Percentiles rank a stretch among this genome's conserved stretches.
Evolutionary conservation across 2,797 vertebrate species (phyloP).

Genomic region (Acanthurus tractus): DNA sequence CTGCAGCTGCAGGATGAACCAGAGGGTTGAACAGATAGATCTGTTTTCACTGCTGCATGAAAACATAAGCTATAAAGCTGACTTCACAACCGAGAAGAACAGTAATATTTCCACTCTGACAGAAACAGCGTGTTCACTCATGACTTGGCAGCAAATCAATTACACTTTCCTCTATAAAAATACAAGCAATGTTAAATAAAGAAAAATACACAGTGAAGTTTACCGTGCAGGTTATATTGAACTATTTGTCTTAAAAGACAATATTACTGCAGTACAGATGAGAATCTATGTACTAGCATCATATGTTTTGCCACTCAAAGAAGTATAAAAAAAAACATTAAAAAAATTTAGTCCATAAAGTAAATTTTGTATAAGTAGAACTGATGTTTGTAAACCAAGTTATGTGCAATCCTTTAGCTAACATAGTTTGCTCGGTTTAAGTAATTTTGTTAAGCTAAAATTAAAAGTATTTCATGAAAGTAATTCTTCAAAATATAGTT

Average conservation of each 20-base stretch:
- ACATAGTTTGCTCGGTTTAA: no score
- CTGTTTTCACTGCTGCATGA: constrained; percentile 4
- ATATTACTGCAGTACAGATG: neutral
- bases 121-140: neutral
- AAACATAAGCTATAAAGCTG: constrained; percentile 14
- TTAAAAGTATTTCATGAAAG: no score
- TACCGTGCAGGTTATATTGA: neutral
- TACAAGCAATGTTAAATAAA: neutral
- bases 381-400: no score
- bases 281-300: neutral
- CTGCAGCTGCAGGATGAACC: constrained; percentile 12
- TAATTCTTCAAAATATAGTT: no score
- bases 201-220: neutral
- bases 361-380: no score
- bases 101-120: constrained; percentile 19
- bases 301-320: no score
- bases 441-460: no score
- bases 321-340: no score
- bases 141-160: constrained; percentile 33
- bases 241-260: neutral
- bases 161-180: neutral
- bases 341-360: no score
- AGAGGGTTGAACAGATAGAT: neutral
- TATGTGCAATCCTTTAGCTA: no score
- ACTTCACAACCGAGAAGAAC: constrained; percentile 11